Evolutionary conservation across 2,113 vertebrate species (phyloP), one percentile per base, ranked within the genome.

Genomic region (Rhagologus leucostigma): DNA sequence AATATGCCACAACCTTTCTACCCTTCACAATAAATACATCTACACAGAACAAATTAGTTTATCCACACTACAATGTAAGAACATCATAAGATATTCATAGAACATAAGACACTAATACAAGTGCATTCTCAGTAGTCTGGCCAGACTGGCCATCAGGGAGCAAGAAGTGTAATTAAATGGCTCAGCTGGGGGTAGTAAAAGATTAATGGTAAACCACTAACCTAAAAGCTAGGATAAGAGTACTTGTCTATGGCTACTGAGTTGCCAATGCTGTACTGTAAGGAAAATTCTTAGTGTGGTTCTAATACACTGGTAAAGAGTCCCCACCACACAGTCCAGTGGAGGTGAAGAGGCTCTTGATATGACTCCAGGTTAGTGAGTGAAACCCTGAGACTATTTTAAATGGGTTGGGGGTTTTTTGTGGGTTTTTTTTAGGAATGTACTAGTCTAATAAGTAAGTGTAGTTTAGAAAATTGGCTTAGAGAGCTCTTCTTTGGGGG

Each of bases 151-250:
- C 91, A 69, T n/a, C 17, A 68, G 85, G 55, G 89, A 96, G 63
- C 44, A 77, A 60, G 77, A 76, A 81, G 20, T 64, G 78, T 87
- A 93, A 95, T 87, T 89, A 87, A 92, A 95, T 2, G 4, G 69
- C 63, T 81, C 69, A 87, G 39, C 37, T 81, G 85, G 30, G 89
- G 33, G 81, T 84, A 69, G 35, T 56, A 74, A 69, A 78, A 93
- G 59, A 92, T 84, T 42, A 77, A 86, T 69, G 78, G 85, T 65
- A 90, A 89, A 93, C 89, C 89, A 77, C 91, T 60, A 92, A 68
- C 59, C 41, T 65, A 56, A 9, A 50, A 50, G 55, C n/a, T 37
- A 84, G 63, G 22, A 53, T 16, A 29, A 74, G 57, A 75, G 32
- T 15, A 44, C 63, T 21, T 49, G 56, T 14, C 37, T 44, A 33